phyloP scores from a whole-genome alignment of 2,113 vertebrate genomes.

The Bufo bufo region DNA sequence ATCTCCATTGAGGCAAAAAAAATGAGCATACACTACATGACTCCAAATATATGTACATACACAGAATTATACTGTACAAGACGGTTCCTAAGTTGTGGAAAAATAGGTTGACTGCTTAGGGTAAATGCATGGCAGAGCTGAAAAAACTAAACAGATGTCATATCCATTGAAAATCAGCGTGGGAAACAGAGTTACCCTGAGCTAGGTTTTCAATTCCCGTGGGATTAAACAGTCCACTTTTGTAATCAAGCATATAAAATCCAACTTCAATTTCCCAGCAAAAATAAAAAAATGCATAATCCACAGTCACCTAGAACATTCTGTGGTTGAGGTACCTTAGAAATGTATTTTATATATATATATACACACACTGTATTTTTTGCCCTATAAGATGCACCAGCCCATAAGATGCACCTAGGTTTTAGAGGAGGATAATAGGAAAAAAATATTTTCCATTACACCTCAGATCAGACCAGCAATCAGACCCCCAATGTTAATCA shows the following conservation, averaged over 20 bases:
- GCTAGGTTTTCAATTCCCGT: slow-evolving; percentile 53
- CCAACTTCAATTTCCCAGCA: slow-evolving; percentile 39
- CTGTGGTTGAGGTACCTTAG: not conserved
- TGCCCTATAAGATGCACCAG: too few species aligned
- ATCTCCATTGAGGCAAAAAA: not conserved
- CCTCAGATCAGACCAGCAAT: too few species aligned
- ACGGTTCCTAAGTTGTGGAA: not conserved
- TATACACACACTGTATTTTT: too few species aligned
- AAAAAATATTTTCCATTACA: too few species aligned
- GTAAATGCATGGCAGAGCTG: slow-evolving; percentile 27
- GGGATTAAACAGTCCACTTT: slow-evolving; percentile 38
- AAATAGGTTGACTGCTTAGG: slow-evolving; percentile 19
- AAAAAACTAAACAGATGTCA: slow-evolving; percentile 52
- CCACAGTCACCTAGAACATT: slow-evolving; percentile 4
- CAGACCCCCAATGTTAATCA: too few species aligned
- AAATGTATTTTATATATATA: not conserved
- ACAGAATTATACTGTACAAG: not conserved
- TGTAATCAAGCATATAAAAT: slow-evolving; percentile 37
- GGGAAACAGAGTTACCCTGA: slow-evolving; percentile 52
- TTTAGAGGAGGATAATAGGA: too few species aligned
- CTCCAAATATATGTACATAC: not conserved
- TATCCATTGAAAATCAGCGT: slow-evolving; percentile 44
- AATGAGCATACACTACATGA: not conserved
- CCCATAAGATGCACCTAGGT: too few species aligned
- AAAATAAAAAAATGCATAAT: slow-evolving; percentile 13